Conservation (phyloP, 2,113 vertebrate species). For the Pluvialis apricaria region DNA sequence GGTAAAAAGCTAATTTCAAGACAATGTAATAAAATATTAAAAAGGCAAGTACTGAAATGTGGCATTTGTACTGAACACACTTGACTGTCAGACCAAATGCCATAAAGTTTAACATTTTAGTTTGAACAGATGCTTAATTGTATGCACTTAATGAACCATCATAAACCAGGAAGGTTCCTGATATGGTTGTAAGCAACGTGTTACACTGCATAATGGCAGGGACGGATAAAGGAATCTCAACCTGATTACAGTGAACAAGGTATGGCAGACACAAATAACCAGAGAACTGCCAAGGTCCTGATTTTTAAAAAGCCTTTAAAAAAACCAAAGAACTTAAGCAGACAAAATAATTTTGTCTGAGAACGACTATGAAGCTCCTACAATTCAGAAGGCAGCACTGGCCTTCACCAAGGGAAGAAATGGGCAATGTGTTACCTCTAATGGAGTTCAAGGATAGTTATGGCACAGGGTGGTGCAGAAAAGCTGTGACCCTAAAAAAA, state of each 20-base stretch:
- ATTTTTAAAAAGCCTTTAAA: background rate
- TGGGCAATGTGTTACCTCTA: background rate
- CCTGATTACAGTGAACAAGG: background rate
- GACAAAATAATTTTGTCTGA: background rate
- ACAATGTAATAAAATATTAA: background rate
- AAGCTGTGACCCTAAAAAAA: background rate
- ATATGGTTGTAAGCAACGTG: conserved; percentile 27
- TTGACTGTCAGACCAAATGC: conserved; percentile 38
- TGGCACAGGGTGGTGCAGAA: background rate
- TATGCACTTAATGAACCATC: conserved; percentile 55
- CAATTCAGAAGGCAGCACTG: background rate
- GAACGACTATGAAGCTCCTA: background rate
- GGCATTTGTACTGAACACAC: conserved; percentile 33
- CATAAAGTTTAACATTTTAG: conserved; percentile 63
- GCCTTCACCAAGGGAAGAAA: background rate
- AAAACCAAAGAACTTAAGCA: background rate
- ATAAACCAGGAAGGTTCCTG: conserved; percentile 50
- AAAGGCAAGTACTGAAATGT: conserved; percentile 31
- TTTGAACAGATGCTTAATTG: conserved; percentile 69
- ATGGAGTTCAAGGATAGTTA: background rate
- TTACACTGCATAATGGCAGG: background rate
- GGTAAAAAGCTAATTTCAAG: background rate
- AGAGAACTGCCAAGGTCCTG: background rate
- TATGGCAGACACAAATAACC: background rate
- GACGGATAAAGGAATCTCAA: background rate